These are phyloP conservation scores for Muntiacus muntjak DNA, from an alignment of 2,113 vertebrate genomes.

Conservation along the genomic window DNA sequence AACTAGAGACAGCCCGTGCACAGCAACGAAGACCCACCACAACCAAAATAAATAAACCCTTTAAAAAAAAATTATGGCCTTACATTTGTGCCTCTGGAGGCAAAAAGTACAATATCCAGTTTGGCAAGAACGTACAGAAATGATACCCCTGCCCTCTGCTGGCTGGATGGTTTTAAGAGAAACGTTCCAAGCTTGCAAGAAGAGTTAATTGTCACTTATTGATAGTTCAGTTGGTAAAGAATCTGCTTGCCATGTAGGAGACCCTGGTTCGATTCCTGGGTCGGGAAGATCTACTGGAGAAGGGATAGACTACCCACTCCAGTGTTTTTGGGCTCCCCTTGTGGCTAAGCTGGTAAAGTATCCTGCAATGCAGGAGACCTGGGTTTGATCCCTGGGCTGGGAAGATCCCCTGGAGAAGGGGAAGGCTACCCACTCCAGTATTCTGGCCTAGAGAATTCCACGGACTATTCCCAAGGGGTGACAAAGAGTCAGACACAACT, in stretches of 20 bases:
- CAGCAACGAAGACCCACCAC: background rate
- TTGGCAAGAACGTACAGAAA: background rate
- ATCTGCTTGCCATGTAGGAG: background rate
- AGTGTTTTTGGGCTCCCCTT: background rate
- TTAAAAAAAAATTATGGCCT: background rate
- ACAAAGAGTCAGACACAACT: background rate
- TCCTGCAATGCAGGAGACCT: background rate
- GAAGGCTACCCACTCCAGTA: background rate
- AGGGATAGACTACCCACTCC: background rate
- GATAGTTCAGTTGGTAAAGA: background rate
- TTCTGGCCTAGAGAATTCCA: background rate
- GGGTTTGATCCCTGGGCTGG: background rate
- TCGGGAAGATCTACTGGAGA: background rate
- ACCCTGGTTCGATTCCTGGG: background rate
- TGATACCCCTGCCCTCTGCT: background rate
- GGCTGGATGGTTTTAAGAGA: background rate
- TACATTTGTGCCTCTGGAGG: background rate
- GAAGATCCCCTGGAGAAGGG: background rate
- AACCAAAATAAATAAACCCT: background rate
- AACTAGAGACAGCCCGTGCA: rapidly evolving
- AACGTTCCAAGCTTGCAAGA: background rate
- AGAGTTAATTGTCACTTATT: background rate
- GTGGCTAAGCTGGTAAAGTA: background rate
- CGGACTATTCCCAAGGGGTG: background rate
- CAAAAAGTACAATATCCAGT: background rate